phyloP scores from a whole-genome alignment of 2,113 vertebrate species.

The Megaceryle torquata region DNA sequence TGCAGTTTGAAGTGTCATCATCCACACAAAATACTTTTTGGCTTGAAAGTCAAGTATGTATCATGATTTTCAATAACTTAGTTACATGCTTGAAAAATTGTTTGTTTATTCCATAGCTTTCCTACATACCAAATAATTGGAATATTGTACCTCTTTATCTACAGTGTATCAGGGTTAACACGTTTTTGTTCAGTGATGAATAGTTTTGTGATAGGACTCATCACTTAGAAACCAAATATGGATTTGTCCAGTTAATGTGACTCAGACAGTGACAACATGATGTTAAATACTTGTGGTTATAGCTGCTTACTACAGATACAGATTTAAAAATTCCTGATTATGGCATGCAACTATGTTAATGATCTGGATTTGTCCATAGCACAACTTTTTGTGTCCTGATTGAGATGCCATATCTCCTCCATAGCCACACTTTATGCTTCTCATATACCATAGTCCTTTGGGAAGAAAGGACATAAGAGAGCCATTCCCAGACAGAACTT shows the following conservation, averaged over 20 bases:
- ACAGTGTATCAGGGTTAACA: not conserved
- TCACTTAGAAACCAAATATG: not conserved
- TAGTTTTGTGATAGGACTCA: not conserved
- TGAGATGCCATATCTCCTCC: not conserved
- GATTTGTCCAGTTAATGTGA: not conserved
- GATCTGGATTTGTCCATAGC: not conserved
- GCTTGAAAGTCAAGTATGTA: not conserved
- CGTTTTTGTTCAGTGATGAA: not conserved
- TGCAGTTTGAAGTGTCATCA: not conserved
- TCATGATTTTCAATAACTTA: not conserved
- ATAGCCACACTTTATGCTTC: rapidly evolving
- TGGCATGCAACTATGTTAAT: not conserved
- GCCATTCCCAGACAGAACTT: not conserved
- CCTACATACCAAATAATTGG: not conserved
- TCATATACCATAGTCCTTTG: rapidly evolving
- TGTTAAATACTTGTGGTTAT: not conserved
- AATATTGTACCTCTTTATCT: not conserved
- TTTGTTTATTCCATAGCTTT: not conserved
- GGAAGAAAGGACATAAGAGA: not conserved
- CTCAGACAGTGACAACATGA: not conserved
- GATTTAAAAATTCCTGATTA: not conserved
- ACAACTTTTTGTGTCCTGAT: not conserved
- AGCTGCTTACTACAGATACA: not conserved
- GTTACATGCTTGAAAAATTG: not conserved
- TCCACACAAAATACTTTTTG: not conserved